Percentiles rank a stretch among this genome's conserved stretches.
phyloP scores from a whole-genome alignment of 1,140 invertebrate genomes.

The Drosophila rufa region DNA sequence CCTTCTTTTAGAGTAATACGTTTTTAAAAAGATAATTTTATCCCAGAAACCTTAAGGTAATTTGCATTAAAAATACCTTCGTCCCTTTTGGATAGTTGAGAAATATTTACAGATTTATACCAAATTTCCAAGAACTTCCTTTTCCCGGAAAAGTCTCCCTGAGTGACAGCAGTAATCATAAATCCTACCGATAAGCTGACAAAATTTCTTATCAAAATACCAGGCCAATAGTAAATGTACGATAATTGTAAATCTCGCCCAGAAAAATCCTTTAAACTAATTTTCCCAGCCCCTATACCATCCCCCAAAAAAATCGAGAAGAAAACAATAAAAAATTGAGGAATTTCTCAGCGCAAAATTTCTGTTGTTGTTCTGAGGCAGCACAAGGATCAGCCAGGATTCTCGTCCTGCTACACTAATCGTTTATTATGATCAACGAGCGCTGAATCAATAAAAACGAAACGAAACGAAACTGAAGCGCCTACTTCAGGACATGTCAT shows the following conservation, averaged over 20 bases:
- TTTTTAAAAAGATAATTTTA: neutral
- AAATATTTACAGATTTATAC: too few relatives aligned
- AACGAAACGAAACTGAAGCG: slow-evolving; percentile 63
- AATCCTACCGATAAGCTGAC: slow-evolving; percentile 33
- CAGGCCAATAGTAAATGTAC: slow-evolving; percentile 11
- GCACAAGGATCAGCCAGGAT: slow-evolving; percentile 69
- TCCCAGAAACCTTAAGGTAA: neutral
- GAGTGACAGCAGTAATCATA: slow-evolving; percentile 24
- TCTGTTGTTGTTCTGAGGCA: neutral
- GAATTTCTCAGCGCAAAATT: slow-evolving; percentile 56
- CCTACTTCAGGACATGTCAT: slow-evolving; percentile 75
- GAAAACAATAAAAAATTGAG: slow-evolving; percentile 37
- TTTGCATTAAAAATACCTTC: neutral
- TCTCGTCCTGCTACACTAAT: slow-evolving; percentile 57
- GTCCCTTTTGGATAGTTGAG: too few relatives aligned
- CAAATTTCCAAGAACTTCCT: neutral
- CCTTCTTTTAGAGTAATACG: neutral
- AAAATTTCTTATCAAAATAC: slow-evolving; percentile 47
- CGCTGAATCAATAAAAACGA: slow-evolving; percentile 78
- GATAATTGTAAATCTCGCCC: slow-evolving; percentile 29
- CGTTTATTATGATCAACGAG: slow-evolving; percentile 82
- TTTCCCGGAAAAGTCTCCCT: neutral
- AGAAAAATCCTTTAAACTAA: slow-evolving; percentile 32
- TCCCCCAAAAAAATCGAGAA: slow-evolving; percentile 33
- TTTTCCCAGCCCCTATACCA: slow-evolving; percentile 41